Base-by-base conservation (phyloP, 2,888 invertebrate genomes). In the Leucoptera coffeella region DNA sequence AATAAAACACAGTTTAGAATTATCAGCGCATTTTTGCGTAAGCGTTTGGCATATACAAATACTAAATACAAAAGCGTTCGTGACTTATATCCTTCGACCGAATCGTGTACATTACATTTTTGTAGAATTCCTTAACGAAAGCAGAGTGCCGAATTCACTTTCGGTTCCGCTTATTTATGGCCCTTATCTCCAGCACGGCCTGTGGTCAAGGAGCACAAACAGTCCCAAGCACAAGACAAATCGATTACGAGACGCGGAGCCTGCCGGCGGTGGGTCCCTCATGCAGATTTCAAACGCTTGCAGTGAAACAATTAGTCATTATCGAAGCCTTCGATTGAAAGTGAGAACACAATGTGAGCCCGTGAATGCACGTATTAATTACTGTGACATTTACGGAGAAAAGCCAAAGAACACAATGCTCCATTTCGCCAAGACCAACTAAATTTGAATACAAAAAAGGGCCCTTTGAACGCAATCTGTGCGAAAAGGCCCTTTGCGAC, bases 171-270 rank as follows among this genome's bases (percentile, higher is more conserved):
- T 49, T 59, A 69, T 67, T 67, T 69, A 69, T 69, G 53, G 50
- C 52, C 57, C 60, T 65, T 67, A 69, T 67, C 65, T 65, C 53
- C 52, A 47, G 49, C 55, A 55, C 45, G 49, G 60, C 53, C 53
- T 15, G 23, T 59, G 67, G 64, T 59, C 57, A 55, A 47, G 49
- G 62, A 49, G 46, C 57, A 61, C 60, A 60, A 55, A 62, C 61
- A 53, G 53, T 51, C 52, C 56, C 45, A 58, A 62, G 60, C 62
- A 61, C 56, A 60, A 67, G 65, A 69, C 69, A 67, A 67, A 69
- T 67, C 57, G 59, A 41, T 50, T 60, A 65, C 65, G 67, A 65
- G 64, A 55, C 36, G 52, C 62, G 53, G 61, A 67, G 67, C 67
- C 67, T 65, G 61, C 54, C 41, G 43, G 48, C 45, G 59, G 62